Evolutionary conservation across 2,797 vertebrate species (phyloP).

Genomic region (Taenioides sp.): DNA sequence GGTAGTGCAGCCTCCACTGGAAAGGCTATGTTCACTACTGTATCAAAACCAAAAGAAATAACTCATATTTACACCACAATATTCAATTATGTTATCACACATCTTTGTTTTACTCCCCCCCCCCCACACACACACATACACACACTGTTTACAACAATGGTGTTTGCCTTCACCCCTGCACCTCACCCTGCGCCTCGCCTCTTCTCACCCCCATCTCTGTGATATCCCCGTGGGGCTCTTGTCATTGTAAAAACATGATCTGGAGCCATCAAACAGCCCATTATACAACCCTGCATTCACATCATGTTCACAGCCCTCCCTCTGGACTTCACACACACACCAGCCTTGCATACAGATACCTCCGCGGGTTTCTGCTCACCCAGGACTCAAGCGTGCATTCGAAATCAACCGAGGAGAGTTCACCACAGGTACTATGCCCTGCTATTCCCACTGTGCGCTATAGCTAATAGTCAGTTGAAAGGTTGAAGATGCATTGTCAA

Average conservation of each 20-base stretch:
- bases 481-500: too few relatives aligned
- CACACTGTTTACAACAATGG: neutral
- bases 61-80: neutral
- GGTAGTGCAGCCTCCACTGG: too few relatives aligned
- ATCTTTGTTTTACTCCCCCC: neutral
- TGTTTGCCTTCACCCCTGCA: conserved; percentile 5
- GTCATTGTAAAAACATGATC: conserved; percentile 79
- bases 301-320: conserved; percentile 63
- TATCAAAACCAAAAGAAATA: neutral
- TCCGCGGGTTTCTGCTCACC: conserved; percentile 35
- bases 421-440: conserved; percentile 3
- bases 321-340: conserved; percentile 37
- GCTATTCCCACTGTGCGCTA: conserved; percentile 7
- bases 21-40: neutral
- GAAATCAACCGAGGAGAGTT: conserved; percentile 34
- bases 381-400: conserved; percentile 47
- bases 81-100: neutral
- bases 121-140: neutral
- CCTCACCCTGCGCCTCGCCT: conserved; percentile 16
- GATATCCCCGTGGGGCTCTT: conserved; percentile 61
- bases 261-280: conserved; percentile 72
- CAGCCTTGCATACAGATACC: conserved; percentile 57
- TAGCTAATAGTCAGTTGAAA: conserved; percentile 19
- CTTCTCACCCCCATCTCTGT: conserved; percentile 38
- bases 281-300: conserved; percentile 75